These are phyloP conservation scores for Taeniopygia guttata DNA, from an alignment of 2,797 vertebrate genomes.

Conservation along the genomic window DNA sequence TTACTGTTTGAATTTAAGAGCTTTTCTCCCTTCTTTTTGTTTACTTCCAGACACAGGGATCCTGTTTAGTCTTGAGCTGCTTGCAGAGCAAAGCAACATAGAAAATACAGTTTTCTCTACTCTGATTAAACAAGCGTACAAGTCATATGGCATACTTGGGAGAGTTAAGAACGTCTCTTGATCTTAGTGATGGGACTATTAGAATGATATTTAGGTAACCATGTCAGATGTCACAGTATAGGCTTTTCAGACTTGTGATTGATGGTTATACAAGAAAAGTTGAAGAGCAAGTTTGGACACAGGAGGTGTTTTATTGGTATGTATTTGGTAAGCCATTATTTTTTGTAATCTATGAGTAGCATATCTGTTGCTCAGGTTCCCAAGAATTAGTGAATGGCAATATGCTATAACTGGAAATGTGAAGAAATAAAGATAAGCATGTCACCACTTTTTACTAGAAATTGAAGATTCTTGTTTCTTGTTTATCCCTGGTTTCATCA, in stretches of 20 bases:
- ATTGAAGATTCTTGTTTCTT: background rate
- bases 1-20: background rate
- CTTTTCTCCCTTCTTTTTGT: background rate
- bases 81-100: background rate
- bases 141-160: background rate
- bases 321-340: background rate
- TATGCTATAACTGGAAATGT: background rate
- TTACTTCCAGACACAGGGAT: background rate
- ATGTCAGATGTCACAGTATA: background rate
- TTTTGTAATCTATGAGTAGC: background rate
- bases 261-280: background rate
- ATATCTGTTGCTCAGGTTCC: background rate
- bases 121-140: background rate
- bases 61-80: background rate
- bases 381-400: rapidly evolving
- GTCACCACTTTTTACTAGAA: background rate
- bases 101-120: background rate
- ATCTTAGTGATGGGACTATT: background rate
- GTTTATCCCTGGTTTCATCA: background rate
- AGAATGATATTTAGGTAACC: background rate
- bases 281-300: background rate
- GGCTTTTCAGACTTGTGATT: background rate
- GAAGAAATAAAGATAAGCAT: background rate
- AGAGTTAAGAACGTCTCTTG: background rate
- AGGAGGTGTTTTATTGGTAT: background rate